phyloP scores from a whole-genome alignment of 2,113 vertebrate species.

The Hiodon alosoides region DNA sequence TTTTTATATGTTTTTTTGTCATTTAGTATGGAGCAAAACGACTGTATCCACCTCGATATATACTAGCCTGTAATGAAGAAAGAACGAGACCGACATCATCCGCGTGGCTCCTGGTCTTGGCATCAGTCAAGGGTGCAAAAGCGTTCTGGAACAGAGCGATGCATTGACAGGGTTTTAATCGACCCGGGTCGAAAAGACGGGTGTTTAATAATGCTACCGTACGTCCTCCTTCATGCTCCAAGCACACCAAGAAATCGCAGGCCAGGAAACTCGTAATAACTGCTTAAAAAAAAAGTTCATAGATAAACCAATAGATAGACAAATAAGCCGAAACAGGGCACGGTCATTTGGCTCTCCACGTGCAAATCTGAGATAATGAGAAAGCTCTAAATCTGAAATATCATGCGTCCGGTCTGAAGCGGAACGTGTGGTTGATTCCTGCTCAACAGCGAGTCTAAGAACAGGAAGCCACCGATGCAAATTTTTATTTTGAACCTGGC shows the following conservation, averaged over 20 bases:
- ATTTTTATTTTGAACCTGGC: not conserved
- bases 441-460: too few relatives aligned
- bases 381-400: too few relatives aligned
- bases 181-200: too few relatives aligned
- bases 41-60: conserved; percentile 98
- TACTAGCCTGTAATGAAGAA: conserved; percentile 99
- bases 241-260: conserved; percentile 51
- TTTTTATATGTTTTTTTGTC: conserved; percentile 60
- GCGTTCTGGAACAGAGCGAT: conserved; percentile 76
- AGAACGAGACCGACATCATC: conserved; percentile 97
- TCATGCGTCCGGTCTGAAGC: too few relatives aligned
- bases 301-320: conserved; percentile 25
- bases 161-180: conserved; percentile 5
- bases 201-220: conserved; percentile 2
- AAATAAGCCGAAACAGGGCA: not conserved
- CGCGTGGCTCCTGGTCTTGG: conserved; percentile 96
- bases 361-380: not conserved
- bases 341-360: not conserved
- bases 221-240: conserved; percentile 61
- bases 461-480: too few relatives aligned
- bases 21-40: conserved; percentile 96
- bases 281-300: conserved; percentile 30
- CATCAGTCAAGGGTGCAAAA: conserved; percentile 95
- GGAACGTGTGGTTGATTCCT: too few relatives aligned
- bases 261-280: conserved; percentile 50